phyloP scores from a whole-genome alignment of 1,140 invertebrate genomes.

The Mya arenaria region DNA sequence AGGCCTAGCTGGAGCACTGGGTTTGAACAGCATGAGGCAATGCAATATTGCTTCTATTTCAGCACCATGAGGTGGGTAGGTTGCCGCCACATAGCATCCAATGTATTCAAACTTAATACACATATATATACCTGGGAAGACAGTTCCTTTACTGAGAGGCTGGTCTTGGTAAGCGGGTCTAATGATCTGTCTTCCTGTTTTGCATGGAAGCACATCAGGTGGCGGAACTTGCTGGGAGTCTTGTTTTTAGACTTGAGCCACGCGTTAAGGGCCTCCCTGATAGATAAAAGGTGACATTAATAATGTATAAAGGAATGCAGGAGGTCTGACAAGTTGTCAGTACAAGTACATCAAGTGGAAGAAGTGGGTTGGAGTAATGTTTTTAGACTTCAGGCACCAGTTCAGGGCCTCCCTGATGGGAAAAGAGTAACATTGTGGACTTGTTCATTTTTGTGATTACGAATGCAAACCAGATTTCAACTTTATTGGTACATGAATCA shows the following conservation, averaged over 20 bases:
- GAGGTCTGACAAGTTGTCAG: background rate
- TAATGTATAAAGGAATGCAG: background rate
- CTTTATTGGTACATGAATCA: too few relatives aligned
- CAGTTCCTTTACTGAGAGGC: conserved; percentile 60
- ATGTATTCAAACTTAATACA: background rate
- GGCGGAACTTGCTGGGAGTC: conserved; percentile 63
- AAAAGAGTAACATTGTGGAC: background rate
- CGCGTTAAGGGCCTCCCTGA: conserved; percentile 55
- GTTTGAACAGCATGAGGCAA: too few relatives aligned
- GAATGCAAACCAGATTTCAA: background rate
- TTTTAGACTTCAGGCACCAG: background rate
- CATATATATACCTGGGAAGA: conserved; percentile 56
- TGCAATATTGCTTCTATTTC: too few relatives aligned
- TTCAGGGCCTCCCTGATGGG: background rate
- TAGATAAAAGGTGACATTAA: background rate
- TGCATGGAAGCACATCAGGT: conserved; percentile 66
- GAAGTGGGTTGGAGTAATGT: background rate
- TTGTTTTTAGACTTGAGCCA: conserved; percentile 65
- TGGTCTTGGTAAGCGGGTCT: conserved; percentile 53
- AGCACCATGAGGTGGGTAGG: too few relatives aligned
- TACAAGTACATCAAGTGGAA: background rate
- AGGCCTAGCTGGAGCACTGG: too few relatives aligned
- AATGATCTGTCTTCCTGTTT: conserved; percentile 9
- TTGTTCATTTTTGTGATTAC: background rate
- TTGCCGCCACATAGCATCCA: too few relatives aligned